These are phyloP conservation scores for Zaprionus capensis DNA, from an alignment of 1,140 invertebrate species.

Conservation along the genomic window DNA sequence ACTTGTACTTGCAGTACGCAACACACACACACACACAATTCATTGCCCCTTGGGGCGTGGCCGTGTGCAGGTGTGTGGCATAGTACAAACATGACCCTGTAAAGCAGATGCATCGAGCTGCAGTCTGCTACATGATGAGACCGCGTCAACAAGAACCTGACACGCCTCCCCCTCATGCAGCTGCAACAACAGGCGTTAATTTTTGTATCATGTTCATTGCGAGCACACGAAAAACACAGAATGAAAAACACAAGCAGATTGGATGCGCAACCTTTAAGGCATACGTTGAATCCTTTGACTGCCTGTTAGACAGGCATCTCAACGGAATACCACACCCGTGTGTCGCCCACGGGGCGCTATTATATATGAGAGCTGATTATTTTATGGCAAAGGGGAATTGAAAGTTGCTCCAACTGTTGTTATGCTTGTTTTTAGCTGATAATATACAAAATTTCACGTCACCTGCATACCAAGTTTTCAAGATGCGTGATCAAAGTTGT, in stretches of 20 bases:
- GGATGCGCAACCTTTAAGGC: constrained; percentile 1
- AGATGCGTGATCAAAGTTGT: not conserved
- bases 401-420: constrained; percentile 13
- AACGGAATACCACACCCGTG: not conserved
- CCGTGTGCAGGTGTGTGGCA: not conserved
- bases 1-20: constrained; percentile 33
- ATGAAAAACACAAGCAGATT: constrained; percentile 30
- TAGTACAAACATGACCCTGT: constrained; percentile 30
- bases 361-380: constrained; percentile 36
- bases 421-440: constrained; percentile 13
- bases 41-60: constrained; percentile 22
- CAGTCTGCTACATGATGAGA: not conserved
- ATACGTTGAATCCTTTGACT: constrained; percentile 36
- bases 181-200: constrained; percentile 34
- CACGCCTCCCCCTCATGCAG: not conserved
- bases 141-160: constrained; percentile 1
- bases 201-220: constrained; percentile 28
- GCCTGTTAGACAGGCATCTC: constrained; percentile 20
- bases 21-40: constrained; percentile 29
- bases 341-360: constrained; percentile 4
- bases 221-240: constrained; percentile 11
- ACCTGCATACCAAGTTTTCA: not conserved
- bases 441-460: constrained; percentile 1
- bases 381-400: not conserved
- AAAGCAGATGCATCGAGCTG: constrained; percentile 12